These are phyloP conservation scores for Prunella himalayana DNA, from an alignment of 2,113 vertebrate genomes.

Conservation along the genomic window DNA sequence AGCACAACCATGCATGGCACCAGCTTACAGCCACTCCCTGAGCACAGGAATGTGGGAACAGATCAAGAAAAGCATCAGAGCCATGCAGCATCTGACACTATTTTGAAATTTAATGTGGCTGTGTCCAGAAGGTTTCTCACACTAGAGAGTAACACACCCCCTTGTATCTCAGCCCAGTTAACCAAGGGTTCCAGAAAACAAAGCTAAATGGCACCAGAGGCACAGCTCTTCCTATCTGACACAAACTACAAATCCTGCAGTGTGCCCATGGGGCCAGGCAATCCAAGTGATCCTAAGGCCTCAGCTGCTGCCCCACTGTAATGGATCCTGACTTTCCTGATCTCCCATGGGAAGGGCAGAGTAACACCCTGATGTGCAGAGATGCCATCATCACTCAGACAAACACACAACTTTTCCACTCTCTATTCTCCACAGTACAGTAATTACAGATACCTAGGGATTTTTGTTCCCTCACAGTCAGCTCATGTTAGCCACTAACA, in stretches of 20 bases:
- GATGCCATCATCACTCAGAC: background rate
- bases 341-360: background rate
- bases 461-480: background rate
- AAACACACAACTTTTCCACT: background rate
- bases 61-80: background rate
- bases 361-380: fast-evolving
- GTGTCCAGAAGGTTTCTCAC: background rate
- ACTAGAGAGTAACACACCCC: background rate
- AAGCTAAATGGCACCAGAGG: background rate
- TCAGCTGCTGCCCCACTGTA: background rate
- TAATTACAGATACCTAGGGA: background rate
- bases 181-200: background rate
- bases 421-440: background rate
- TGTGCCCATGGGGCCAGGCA: background rate
- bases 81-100: background rate
- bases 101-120: background rate
- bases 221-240: background rate
- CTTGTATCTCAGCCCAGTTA: background rate
- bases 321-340: background rate
- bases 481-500: background rate
- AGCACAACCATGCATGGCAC: background rate
- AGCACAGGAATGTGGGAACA: background rate
- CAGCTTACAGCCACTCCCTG: background rate
- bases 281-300: background rate
- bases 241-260: background rate